Percentiles rank a stretch among this genome's conserved stretches.
phyloP scores from a whole-genome alignment of 2,888 invertebrate species.

The Cheilosia scutellata region DNA sequence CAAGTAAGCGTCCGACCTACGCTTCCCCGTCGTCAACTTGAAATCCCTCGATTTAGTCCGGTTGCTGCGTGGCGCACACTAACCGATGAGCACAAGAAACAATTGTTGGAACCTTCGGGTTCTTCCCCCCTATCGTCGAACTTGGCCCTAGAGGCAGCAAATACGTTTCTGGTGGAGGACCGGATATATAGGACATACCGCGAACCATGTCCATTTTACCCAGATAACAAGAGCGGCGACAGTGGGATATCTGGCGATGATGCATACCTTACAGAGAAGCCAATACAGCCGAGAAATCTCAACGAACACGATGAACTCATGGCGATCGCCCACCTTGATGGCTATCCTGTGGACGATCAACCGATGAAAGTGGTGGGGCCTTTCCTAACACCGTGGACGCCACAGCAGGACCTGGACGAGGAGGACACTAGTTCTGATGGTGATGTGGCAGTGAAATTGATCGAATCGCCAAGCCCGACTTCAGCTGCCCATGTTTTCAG shows the following conservation, averaged over 20 bases:
- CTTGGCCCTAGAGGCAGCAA: conserved; percentile 50
- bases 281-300: conserved; percentile 52
- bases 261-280: conserved; percentile 78
- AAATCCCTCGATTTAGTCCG: conserved; percentile 92
- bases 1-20: conserved; percentile 91
- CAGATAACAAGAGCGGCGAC: conserved; percentile 91
- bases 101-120: neutral
- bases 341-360: conserved; percentile 8
- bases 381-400: conserved; percentile 88
- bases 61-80: conserved; percentile 92
- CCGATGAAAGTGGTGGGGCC: conserved; percentile 70
- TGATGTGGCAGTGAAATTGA: conserved; percentile 51
- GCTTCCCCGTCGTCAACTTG: conserved; percentile 90
- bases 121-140: conserved; percentile 1
- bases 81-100: conserved; percentile 78
- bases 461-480: conserved; percentile 80
- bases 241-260: conserved; percentile 92
- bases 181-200: conserved; percentile 85
- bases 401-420: conserved; percentile 93
- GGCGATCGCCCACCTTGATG: conserved; percentile 25
- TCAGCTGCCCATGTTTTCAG: conserved; percentile 89
- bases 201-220: conserved; percentile 84
- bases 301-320: conserved; percentile 12
- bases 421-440: conserved; percentile 83
- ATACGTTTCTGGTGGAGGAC: conserved; percentile 83